Evolutionary conservation across 2,888 invertebrate species (phyloP).

Genomic region (Mythimna albipuncta): DNA sequence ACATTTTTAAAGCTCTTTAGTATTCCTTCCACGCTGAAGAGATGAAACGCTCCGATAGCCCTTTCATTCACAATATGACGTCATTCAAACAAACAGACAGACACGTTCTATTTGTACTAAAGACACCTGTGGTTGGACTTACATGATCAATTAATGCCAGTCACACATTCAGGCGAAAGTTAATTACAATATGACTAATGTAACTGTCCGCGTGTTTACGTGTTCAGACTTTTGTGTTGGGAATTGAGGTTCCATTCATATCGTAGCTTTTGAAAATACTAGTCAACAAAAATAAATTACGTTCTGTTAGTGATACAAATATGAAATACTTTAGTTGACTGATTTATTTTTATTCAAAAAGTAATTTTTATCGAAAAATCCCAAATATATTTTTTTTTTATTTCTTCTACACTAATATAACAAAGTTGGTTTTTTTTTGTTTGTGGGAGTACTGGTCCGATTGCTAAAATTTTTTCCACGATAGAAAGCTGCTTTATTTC

Average conservation of each 20-base stretch:
- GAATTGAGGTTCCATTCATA: conserved; percentile 8
- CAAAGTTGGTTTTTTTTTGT: too few relatives aligned
- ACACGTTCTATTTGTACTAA: conserved; percentile 9
- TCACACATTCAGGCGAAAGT: conserved; percentile 47
- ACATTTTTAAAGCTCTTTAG: background rate
- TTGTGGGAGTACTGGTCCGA: too few relatives aligned
- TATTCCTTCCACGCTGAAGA: conserved; percentile 13
- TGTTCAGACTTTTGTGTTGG: conserved; percentile 23
- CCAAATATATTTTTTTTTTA: too few relatives aligned
- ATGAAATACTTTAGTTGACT: too few relatives aligned
- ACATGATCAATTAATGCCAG: conserved; percentile 36
- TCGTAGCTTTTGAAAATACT: background rate
- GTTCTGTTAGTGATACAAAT: background rate
- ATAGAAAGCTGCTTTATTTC: too few relatives aligned
- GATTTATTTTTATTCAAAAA: too few relatives aligned
- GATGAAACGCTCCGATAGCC: conserved; percentile 27
- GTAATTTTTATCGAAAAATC: too few relatives aligned
- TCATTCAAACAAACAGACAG: conserved; percentile 1
- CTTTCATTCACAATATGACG: conserved; percentile 16
- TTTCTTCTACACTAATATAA: too few relatives aligned
- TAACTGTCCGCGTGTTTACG: conserved; percentile 34
- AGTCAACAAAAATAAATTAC: background rate
- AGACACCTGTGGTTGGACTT: conserved; percentile 12
- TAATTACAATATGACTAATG: conserved; percentile 53
- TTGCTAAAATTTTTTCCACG: too few relatives aligned